Base-by-base conservation (phyloP, 2,888 invertebrate genomes). In the Chrysina gloriosa region DNA sequence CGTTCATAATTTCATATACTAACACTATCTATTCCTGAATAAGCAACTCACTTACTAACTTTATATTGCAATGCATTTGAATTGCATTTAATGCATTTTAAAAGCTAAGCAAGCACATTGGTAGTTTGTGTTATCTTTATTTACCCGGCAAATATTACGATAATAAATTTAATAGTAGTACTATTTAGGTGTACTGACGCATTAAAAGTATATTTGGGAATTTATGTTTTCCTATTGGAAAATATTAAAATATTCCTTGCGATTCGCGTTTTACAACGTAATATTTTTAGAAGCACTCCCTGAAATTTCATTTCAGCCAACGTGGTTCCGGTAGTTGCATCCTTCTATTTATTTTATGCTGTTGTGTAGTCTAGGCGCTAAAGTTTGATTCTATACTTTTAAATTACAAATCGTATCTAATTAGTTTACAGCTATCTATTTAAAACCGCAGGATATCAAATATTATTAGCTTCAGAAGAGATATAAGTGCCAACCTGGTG, bases 221-320 rank as follows among this genome's bases (percentile, higher is more conserved):
- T 21, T 36, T 36, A 21, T 23, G 36, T 21, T 56, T 34, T 56
- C 23, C 21, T 56, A 56, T 56, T 39, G n/a, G 11, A 21, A 56
- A 56, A 56, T 34, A 56, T 56, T 36, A 23, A 56, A 56, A 56
- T 56, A 56, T 56, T 34, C n/a, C 36, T 56, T 36, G 25, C 11
- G 21, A 19, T 21, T 27, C 4, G 11, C 50, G 36, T 29, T 23
- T 19, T 36, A 56, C 21, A 31, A 34, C 29, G 21, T 21, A 23
- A 36, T 56, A 56, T 56, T 56, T 56, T 56, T 56, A 56, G 36
- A 21, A 9, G 9, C 34, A 9, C 23, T 19, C 5, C 34, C 36
- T 19, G 36, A 4, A 23, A 36, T 36, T 34, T 50, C 16, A 29
- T 50, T 50, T 16, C 29, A 29, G 11, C 29, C 50, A 29, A 48